Base-by-base conservation (phyloP, 1,140 invertebrate species). In the Asobara japonica region DNA sequence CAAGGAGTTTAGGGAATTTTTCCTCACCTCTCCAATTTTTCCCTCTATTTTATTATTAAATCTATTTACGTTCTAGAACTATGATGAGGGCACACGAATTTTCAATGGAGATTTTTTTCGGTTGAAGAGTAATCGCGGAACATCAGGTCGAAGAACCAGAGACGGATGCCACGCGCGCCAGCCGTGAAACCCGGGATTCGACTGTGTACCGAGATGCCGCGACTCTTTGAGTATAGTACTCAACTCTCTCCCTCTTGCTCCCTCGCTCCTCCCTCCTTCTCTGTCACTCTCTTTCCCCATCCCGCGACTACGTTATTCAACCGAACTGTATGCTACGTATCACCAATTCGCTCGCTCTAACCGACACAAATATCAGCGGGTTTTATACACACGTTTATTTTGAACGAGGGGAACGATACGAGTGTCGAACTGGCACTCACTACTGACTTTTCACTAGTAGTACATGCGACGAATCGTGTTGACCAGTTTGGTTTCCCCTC, bases 181-280 rank as follows among this genome's bases (percentile, higher is more conserved):
- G n/a, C 72, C 66, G 25, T 33, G 72, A 69, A 31, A 29, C 41
- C 70, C 61, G 45, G 67, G 72, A 74, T 66, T 74, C 72, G 41
- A 74, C 72, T 74, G 72, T 66, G 72, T 73, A 69, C 71, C 25
- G 20, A 18, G 27, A 65, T 67, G 16, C 62, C 60, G 41, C 51
- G 38, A 25, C 51, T 4, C 45, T 45, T 64, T 64, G 31, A 68
- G 45, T 69, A 51, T 69, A 62, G 31, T 22, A 18, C n/a, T 10
- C 31, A 22, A 25, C 30, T 18, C 62, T 65, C 62, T 65, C 31
- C 18, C 29, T 65, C 18, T 22, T 33, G 18, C 31, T 22, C 29
- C 20, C 20, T 13, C 56, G n/a, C 22, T 20, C 22, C 11, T 61
- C 20, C 13, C 20, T 61, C 10, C 22, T 7, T 3, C 13, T 7